Percentiles rank a stretch among this genome's conserved stretches.
These are phyloP conservation scores for Protodeltote pygarga DNA, from an alignment of 2,888 invertebrate species.

Conservation along the genomic window DNA sequence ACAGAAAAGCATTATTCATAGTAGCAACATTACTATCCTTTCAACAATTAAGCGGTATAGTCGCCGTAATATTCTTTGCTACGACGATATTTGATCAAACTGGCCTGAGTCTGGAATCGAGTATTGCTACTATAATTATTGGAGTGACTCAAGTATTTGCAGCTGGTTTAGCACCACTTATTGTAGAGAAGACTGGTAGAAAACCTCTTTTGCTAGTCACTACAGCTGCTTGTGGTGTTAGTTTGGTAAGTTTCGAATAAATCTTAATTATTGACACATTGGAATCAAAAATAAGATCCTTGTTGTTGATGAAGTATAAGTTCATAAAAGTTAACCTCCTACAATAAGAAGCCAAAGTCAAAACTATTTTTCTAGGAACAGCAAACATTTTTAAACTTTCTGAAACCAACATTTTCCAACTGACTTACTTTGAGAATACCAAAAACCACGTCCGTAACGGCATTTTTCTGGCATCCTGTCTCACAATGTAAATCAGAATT, in stretches of 20 bases:
- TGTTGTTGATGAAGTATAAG: no score
- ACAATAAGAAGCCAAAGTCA: no score
- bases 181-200: slow-evolving; percentile 64
- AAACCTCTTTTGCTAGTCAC: slow-evolving; percentile 56
- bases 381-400: no score
- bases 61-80: slow-evolving; percentile 56
- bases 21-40: slow-evolving; percentile 53
- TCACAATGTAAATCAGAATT: no score
- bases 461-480: no score
- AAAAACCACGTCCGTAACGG: no score
- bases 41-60: slow-evolving; percentile 61
- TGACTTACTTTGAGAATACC: no score
- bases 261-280: neutral
- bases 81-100: slow-evolving; percentile 63
- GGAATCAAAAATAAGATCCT: no score
- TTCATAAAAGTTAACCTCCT: no score
- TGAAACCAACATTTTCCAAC: no score
- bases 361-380: no score
- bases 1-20: slow-evolving; percentile 60
- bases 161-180: slow-evolving; percentile 56
- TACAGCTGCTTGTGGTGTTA: slow-evolving; percentile 38
- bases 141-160: slow-evolving; percentile 58
- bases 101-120: slow-evolving; percentile 55
- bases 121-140: slow-evolving; percentile 63
- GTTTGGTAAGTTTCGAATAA: slow-evolving; percentile 16